phyloP scores from a whole-genome alignment of 2,797 vertebrate genomes.

The Remorina albescens region DNA sequence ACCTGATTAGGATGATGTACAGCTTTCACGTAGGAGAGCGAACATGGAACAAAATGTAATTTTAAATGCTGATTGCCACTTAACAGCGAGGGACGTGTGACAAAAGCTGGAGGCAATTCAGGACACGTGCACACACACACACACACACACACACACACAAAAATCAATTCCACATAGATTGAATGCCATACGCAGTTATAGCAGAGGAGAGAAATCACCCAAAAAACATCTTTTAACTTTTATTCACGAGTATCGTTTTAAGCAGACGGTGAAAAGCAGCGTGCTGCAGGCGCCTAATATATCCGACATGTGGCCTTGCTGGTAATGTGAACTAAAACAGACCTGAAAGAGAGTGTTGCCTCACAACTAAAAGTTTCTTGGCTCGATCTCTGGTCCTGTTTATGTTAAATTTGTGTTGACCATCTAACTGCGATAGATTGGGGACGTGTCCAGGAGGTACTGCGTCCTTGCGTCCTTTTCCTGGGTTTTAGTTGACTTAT shows the following conservation, averaged over 20 bases:
- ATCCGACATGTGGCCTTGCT: background rate
- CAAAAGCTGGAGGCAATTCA: slow-evolving; percentile 39
- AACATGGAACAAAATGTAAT: slow-evolving; percentile 50
- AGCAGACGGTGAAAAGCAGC: background rate
- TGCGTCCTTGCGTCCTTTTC: too few relatives aligned
- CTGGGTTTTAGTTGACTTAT: too few relatives aligned
- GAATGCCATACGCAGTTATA: slow-evolving; percentile 36
- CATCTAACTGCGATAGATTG: too few relatives aligned
- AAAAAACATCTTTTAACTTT: slow-evolving; percentile 6
- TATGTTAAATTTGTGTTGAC: too few relatives aligned
- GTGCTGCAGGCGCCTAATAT: slow-evolving; percentile 3
- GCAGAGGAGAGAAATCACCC: background rate
- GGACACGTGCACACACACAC: background rate
- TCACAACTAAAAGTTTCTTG: too few relatives aligned
- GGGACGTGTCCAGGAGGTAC: too few relatives aligned
- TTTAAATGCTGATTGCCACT: slow-evolving; percentile 43
- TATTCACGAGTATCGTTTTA: slow-evolving; percentile 17
- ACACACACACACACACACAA: slow-evolving; percentile 20
- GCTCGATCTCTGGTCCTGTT: too few relatives aligned
- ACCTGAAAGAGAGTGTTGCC: slow-evolving; percentile 1
- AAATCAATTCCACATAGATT: slow-evolving; percentile 40
- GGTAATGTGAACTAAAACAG: slow-evolving; percentile 28
- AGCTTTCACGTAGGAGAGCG: slow-evolving; percentile 16
- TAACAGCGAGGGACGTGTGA: slow-evolving; percentile 32
- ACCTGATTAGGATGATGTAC: slow-evolving; percentile 41